Evolutionary conservation across 2,888 invertebrate genomes (phyloP), one percentile per base, ranked within the genome.

Genomic region (Xanthorhoe spadicearia): DNA sequence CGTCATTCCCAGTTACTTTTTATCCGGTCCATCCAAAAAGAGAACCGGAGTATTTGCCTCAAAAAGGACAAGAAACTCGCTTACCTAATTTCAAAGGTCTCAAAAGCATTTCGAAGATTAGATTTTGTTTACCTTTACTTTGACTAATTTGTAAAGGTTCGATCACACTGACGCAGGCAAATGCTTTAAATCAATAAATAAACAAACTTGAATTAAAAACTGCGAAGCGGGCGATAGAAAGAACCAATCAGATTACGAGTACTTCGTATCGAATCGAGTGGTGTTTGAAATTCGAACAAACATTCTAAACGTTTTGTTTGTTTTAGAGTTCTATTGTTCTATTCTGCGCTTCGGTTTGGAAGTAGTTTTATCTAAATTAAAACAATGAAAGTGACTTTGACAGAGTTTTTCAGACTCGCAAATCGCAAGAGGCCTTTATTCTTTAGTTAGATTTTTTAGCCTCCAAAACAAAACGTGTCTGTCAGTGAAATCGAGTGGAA

Each of bases 51-150:
- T 32, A 32, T 43, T 43, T 43, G 4, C 10, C 38, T 13, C 13
- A 3, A 13, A 38, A 43, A 43, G 13, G 38, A 13, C 38, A 43
- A 43, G 38, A 43, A 32, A 32, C 2, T 38, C 38, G 13, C 38
- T 43, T 13, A 13, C 10, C 13, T 43, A 43, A 13, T 43, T 43
- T 43, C 13, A 43, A 6, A 32, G 32, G 32, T 43, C 38, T 13
- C 38, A 43, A 43, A 43, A 43, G 38, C 38, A 43, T 43, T 43
- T 43, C 13, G 13, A 43, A 43, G 38, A 43, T 43, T 43, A 43
- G 13, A 43, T 43, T 43, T 43, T 43, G 38, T 43, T 43, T 43
- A 38, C 38, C 38, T 38, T 38, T 38, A 43, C 38, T 43, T 43
- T 43, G 38, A 13, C 38, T 43, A 4, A 43, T 43, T 13, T 43